Evolutionary conservation across 2,888 invertebrate genomes (phyloP), one percentile per base, ranked within the genome.

Genomic region (Nomada ferruginata): DNA sequence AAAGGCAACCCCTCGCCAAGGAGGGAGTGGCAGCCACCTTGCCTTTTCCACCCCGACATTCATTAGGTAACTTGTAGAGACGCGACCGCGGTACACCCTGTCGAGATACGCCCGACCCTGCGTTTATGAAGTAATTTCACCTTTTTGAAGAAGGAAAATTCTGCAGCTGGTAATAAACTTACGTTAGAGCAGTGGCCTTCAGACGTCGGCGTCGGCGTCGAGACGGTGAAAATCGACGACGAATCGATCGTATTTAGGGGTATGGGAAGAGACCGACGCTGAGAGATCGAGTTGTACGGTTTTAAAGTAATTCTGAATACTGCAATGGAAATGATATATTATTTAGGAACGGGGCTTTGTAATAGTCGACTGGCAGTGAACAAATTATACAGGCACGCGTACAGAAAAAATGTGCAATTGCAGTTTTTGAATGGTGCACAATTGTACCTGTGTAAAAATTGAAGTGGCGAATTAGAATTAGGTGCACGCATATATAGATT

Each of bases 61-160:
- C 88, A 86, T 89, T 87, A 89, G 88, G 83, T 81, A 84, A 83
- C 85, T 83, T 85, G 85, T 87, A 81, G 75, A 65, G 65, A 80
- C 76, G 70, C 80, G 78, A 66, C 72, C 83, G 74, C 83, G 69
- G 86, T 76, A 74, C 76, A 78, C 78, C 73, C 82, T 73, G 80
- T 70, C 75, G 81, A 85, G 83, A 84, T 85, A 84, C 79, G 76
- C 83, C 64, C 77, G 26, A 18, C 59, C 59, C 29, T 64, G 75
- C 82, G 85, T 84, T 87, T 89, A 89, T 87, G 85, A 87, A 89
- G 88, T 89, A 90, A 89, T 88, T 89, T 85, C 60, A 85, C 85
- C 76, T 80, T 78, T 73, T 72, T 79, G 88, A 88, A 88, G 85
- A 15, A 85, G 84, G 83, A 77, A 88, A 90, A 85, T 90, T 87